Evolutionary conservation across 2,888 invertebrate genomes (phyloP).

Genomic region (Dolichomitus sp.): DNA sequence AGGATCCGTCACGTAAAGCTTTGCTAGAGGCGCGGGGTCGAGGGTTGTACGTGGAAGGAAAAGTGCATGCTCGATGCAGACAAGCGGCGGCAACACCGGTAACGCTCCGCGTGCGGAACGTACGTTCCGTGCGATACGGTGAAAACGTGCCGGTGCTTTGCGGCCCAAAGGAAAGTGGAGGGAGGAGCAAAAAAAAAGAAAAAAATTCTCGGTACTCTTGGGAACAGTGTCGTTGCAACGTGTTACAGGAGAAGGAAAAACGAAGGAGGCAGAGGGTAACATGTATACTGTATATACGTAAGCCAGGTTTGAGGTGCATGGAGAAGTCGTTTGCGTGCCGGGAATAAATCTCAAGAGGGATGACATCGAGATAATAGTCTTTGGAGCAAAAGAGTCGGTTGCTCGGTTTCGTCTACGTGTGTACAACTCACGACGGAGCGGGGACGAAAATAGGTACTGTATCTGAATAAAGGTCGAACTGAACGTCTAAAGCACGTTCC

Average conservation of each 20-base stretch:
- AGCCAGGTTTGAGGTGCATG: conserved; percentile 62
- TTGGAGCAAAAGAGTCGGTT: conserved; percentile 46
- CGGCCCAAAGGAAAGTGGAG: conserved; percentile 13
- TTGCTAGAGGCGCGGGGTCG: background rate
- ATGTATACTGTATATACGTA: conserved; percentile 52
- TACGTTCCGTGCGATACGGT: conserved; percentile 40
- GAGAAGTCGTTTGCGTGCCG: conserved; percentile 68
- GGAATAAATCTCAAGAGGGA: conserved; percentile 74
- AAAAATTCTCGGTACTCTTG: conserved; percentile 40
- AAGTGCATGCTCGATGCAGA: conserved; percentile 12
- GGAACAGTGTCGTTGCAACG: conserved; percentile 61
- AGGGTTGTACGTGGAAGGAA: background rate
- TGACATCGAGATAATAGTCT: conserved; percentile 62
- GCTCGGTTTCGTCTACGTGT: conserved; percentile 34
- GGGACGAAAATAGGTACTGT: conserved; percentile 11
- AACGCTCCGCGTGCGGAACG: conserved; percentile 35
- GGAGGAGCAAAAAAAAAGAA: conserved; percentile 1
- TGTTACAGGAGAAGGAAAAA: conserved; percentile 45
- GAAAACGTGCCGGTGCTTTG: conserved; percentile 39
- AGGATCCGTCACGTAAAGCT: conserved; percentile 42
- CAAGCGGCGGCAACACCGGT: conserved; percentile 12
- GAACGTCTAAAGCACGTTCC: conserved; percentile 28
- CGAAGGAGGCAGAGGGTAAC: conserved; percentile 20
- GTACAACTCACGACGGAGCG: conserved; percentile 1
- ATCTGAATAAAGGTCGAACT: conserved; percentile 40